Conservation (phyloP, 2,113 vertebrate genomes). For the Dicrurus megarhynchus region DNA sequence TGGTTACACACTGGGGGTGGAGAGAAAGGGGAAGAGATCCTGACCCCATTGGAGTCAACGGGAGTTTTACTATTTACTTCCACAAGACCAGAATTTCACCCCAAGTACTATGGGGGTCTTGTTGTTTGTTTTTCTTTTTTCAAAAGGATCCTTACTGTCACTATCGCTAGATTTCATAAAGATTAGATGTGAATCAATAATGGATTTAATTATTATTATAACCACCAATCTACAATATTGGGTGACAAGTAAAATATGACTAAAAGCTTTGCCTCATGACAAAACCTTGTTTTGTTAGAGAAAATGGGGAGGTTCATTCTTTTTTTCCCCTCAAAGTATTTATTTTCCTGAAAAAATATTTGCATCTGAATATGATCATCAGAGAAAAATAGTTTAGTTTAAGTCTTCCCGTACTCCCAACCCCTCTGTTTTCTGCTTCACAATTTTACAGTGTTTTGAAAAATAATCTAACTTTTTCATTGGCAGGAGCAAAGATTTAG, state of each 20-base stretch:
- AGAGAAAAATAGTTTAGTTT: background rate
- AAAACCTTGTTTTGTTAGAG: background rate
- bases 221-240: background rate
- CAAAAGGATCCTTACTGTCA: slow-evolving; percentile 16
- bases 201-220: slow-evolving; percentile 24
- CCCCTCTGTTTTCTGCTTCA: background rate
- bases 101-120: background rate
- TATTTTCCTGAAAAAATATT: background rate
- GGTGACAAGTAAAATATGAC: slow-evolving; percentile 12
- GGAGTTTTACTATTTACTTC: slow-evolving; percentile 54
- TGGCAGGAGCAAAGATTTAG: background rate
- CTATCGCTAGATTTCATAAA: background rate
- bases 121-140: slow-evolving; percentile 40
- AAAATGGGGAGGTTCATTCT: background rate
- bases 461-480: background rate
- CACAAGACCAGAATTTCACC: slow-evolving; percentile 19
- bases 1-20: slow-evolving; percentile 14
- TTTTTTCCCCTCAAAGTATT: background rate
- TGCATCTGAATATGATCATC: background rate
- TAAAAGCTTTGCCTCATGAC: background rate
- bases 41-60: slow-evolving; percentile 10
- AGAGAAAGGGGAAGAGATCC: slow-evolving; percentile 59
- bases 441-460: background rate
- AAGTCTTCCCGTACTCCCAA: background rate
- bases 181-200: slow-evolving; percentile 16